Evolutionary conservation across 1,140 invertebrate genomes (phyloP).

Genomic region (Spodoptera frugiperda): DNA sequence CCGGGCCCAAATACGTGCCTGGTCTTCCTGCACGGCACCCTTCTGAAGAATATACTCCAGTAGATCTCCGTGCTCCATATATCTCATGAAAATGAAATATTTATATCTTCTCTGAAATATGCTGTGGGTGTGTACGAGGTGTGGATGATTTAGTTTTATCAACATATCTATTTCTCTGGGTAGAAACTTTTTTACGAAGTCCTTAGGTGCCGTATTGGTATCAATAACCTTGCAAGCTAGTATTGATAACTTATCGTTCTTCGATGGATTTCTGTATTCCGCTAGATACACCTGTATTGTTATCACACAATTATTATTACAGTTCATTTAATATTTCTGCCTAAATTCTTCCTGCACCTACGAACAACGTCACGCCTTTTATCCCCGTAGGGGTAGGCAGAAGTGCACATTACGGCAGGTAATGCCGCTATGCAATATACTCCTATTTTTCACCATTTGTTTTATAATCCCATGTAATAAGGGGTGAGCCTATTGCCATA

Average conservation of each 20-base stretch:
- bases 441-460: too few species aligned
- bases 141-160: conserved; percentile 90
- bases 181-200: conserved; percentile 92
- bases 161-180: conserved; percentile 91
- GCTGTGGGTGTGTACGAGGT: conserved; percentile 90
- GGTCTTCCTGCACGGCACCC: conserved; percentile 88
- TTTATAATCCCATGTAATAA: too few species aligned
- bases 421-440: too few species aligned
- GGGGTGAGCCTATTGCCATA: too few species aligned
- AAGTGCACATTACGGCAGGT: too few species aligned
- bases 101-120: conserved; percentile 89
- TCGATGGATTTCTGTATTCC: conserved; percentile 78
- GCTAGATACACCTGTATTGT: conserved; percentile 74
- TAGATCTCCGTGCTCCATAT: conserved; percentile 90
- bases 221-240: conserved; percentile 92
- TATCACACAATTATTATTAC: too few species aligned
- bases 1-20: conserved; percentile 89
- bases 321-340: neutral
- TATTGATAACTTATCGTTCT: conserved; percentile 71
- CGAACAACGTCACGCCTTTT: too few species aligned
- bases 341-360: too few species aligned
- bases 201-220: conserved; percentile 89
- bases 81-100: conserved; percentile 90
- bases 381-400: too few species aligned
- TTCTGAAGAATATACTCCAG: conserved; percentile 88